Conservation (phyloP, 2,888 invertebrate genomes). For the Mechanitis mazaeus region DNA sequence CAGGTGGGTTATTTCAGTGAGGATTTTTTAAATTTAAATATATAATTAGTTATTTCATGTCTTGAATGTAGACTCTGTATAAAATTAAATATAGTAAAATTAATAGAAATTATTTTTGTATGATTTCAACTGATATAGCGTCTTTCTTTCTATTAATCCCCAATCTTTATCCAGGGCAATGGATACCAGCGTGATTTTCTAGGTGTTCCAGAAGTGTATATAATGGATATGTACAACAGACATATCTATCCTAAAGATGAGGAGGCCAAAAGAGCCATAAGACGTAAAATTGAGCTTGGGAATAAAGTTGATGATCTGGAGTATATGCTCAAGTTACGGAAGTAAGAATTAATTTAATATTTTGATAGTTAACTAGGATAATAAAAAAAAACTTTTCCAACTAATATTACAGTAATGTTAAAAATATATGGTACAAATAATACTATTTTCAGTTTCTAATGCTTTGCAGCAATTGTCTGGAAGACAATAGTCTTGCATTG, state of each 20-base stretch:
- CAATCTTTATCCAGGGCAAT: slow-evolving; percentile 80
- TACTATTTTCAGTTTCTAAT: no score
- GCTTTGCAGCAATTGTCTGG: no score
- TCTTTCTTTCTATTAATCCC: slow-evolving; percentile 9
- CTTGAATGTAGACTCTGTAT: background rate
- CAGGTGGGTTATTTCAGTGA: slow-evolving; percentile 74
- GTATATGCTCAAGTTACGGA: slow-evolving; percentile 81
- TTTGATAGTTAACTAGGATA: background rate
- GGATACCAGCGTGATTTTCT: slow-evolving; percentile 90
- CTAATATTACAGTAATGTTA: no score
- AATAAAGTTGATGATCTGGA: slow-evolving; percentile 78
- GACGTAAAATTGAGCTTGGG: slow-evolving; percentile 80
- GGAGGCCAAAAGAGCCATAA: slow-evolving; percentile 83
- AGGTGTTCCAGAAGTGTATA: slow-evolving; percentile 83
- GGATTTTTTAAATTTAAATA: background rate
- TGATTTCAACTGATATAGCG: slow-evolving; percentile 4
- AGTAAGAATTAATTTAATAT: slow-evolving; percentile 57
- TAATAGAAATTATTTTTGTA: background rate
- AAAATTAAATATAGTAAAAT: background rate
- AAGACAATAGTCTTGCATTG: no score
- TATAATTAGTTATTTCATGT: background rate
- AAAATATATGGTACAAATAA: no score
- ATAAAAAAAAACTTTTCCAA: no score
- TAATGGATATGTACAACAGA: slow-evolving; percentile 90
- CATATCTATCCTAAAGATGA: slow-evolving; percentile 88